Evolutionary conservation across 2,888 invertebrate genomes (phyloP), one percentile per base, ranked within the genome.

Genomic region (Xylocampa areola): DNA sequence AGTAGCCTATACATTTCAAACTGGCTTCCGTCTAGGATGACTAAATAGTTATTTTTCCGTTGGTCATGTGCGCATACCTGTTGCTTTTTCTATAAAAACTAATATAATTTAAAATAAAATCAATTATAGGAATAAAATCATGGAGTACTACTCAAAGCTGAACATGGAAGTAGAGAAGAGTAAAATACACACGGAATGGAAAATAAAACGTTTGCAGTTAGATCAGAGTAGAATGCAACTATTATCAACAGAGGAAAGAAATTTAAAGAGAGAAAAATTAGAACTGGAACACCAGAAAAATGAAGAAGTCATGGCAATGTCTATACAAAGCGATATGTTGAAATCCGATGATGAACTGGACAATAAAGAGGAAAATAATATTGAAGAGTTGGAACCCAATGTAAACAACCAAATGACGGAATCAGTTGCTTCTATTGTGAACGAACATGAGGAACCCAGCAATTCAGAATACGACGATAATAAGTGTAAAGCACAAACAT

Each of bases 61-160:
- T n/a, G n/a, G n/a, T n/a, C n/a, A n/a, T n/a, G n/a, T n/a, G n/a
- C n/a, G n/a, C n/a, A 25, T 25, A 27, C 7, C 27, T n/a, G 3
- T 21, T 21, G 21, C 27, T n/a, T 27, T 1, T n/a, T n/a, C 10
- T 3, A n/a, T 27, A n/a, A 27, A 27, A 4, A n/a, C 1, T 27
- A 27, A 27, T n/a, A 1, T 17, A 30, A 30, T 7, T 0, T 39
- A 21, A 25, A 30, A 21, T 33, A 25, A 8, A 51, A 59, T 4
- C 11, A 17, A 41, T 93, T 92, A 27, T 69, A 96, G 96, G 37
- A 90, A 90, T 53, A 94, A 95, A 83, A 93, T 96, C 70, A 92
- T 95, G 76, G 94, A 95, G 72, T 96, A 96, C 80, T 96, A 96
- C 73, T 93, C 95, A n/a, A 94, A 95, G 75, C 79, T 96, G 33